A percentile compares a stretch with the other conserved stretches of the same genome.
These are phyloP conservation scores for Carassius gibelio DNA, from an alignment of 2,113 vertebrate species.

Conservation along the genomic window DNA sequence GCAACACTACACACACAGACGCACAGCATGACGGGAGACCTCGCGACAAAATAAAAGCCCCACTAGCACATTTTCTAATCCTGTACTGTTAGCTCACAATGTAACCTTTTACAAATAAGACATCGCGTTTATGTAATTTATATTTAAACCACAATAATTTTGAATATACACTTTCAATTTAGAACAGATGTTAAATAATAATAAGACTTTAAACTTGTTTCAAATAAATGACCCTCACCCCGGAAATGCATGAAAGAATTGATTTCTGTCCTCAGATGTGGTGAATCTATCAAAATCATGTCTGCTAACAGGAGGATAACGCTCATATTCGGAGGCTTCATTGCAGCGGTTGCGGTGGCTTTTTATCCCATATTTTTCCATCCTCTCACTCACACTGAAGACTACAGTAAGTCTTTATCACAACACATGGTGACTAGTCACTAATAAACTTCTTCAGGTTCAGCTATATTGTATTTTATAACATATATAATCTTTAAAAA, in stretches of 20 bases:
- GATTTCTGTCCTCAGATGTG: slow-evolving; percentile 42
- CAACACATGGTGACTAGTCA: not conserved
- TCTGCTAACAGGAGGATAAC: slow-evolving; percentile 65
- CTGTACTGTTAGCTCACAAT: too few relatives aligned
- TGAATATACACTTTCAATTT: not conserved
- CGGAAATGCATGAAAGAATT: slow-evolving; percentile 51
- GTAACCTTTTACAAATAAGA: not conserved
- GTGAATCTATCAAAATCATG: slow-evolving; percentile 71
- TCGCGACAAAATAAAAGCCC: slow-evolving; percentile 26
- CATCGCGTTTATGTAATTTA: not conserved
- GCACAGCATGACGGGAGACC: slow-evolving; percentile 26
- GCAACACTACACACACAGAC: slow-evolving; percentile 15
- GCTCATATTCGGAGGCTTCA: slow-evolving; percentile 85
- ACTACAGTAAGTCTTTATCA: slow-evolving; percentile 86
- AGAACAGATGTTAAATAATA: not conserved
- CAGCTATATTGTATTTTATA: not conserved
- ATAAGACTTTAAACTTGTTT: not conserved
- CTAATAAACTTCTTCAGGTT: not conserved
- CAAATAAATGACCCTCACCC: slow-evolving; percentile 57
- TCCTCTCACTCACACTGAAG: slow-evolving; percentile 78
- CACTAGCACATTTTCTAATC: too few relatives aligned
- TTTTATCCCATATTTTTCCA: slow-evolving; percentile 92
- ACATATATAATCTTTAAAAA: too few relatives aligned
- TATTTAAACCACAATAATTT: not conserved
- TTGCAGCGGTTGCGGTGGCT: slow-evolving; percentile 78